Conservation (phyloP, 2,888 invertebrate species). For the Pristionchus entomophagus region DNA sequence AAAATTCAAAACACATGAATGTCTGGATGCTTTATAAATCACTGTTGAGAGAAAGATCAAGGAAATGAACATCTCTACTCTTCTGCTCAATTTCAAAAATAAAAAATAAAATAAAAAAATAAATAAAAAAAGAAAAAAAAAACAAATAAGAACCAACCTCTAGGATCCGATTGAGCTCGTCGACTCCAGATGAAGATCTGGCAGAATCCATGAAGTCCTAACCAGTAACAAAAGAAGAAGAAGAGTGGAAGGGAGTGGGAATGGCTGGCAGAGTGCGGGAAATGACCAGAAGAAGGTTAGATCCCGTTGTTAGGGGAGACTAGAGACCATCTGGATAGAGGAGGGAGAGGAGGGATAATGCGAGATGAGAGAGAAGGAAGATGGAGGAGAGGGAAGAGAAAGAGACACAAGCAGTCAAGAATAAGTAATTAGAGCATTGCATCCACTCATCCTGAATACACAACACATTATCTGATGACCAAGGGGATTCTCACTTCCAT, state of each 20-base stretch:
- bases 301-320: slow-evolving; percentile 22
- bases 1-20: background rate
- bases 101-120: no score
- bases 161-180: slow-evolving; percentile 35
- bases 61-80: slow-evolving; percentile 12
- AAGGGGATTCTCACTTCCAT: no score
- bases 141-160: slow-evolving; percentile 1
- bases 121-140: no score
- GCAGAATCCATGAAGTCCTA: background rate
- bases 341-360: background rate
- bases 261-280: background rate
- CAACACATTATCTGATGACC: no score
- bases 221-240: no score
- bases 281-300: background rate
- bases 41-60: no score
- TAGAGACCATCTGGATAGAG: slow-evolving; percentile 36
- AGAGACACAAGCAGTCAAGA: background rate
- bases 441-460: background rate
- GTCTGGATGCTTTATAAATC: background rate
- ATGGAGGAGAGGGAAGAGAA: background rate
- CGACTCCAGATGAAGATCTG: background rate
- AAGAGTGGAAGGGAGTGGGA: background rate
- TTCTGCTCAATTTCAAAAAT: slow-evolving; percentile 31
- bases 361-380: background rate
- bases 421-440: slow-evolving; percentile 23